Evolutionary conservation across 2,888 invertebrate genomes (phyloP).

Genomic region (Sepiola atlantica): DNA sequence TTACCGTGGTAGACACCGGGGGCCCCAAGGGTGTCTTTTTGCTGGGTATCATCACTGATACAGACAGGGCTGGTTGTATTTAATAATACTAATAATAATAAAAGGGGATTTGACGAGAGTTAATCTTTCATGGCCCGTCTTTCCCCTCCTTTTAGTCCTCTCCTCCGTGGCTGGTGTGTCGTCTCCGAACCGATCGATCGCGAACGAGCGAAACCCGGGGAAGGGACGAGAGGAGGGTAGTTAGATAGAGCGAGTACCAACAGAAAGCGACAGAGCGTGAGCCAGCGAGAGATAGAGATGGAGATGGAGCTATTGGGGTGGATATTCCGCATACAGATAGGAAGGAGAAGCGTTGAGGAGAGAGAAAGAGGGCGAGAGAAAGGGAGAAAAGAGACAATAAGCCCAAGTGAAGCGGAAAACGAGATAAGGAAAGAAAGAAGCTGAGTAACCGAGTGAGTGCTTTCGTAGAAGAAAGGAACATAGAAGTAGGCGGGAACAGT

Average conservation of each 20-base stretch:
- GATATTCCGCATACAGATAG: background rate
- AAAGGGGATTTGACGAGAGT: background rate
- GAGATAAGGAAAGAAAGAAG: background rate
- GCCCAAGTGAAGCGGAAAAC: background rate
- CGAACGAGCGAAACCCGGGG: background rate
- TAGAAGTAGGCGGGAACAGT: background rate
- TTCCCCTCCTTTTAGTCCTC: background rate
- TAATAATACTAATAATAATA: too few relatives aligned
- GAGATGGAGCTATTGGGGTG: background rate
- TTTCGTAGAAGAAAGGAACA: background rate
- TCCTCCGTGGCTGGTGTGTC: background rate
- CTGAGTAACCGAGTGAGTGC: background rate
- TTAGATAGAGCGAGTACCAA: too few relatives aligned
- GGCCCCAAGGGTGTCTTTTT: background rate
- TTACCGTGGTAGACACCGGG: background rate
- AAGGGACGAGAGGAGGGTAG: background rate
- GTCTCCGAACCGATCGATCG: background rate
- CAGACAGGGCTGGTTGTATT: background rate
- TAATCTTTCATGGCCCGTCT: background rate
- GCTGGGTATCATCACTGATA: background rate
- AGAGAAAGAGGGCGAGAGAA: background rate
- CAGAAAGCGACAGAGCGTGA: too few relatives aligned
- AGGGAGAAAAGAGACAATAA: too few relatives aligned
- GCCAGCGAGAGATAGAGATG: background rate
- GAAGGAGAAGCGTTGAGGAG: background rate